Evolutionary conservation across 2,113 vertebrate genomes (phyloP), one percentile per base, ranked within the genome.

Genomic region (Pseudorectes ferrugineus): DNA sequence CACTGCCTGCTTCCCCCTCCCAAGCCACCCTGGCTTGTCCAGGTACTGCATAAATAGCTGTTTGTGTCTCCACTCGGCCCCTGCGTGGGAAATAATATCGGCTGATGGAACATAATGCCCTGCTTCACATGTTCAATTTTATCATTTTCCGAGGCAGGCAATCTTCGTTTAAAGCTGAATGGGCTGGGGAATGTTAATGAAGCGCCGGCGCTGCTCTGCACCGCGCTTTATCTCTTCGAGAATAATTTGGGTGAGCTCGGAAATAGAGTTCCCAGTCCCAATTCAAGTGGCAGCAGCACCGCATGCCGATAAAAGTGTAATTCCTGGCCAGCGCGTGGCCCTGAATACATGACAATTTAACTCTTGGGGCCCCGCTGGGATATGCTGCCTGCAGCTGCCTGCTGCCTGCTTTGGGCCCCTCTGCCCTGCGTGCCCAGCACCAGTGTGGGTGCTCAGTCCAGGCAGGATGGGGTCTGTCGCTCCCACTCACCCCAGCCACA

Each of bases 211-310:
- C 96, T 96, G 93, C 95, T 94, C 94, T 91, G 96, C 92, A 95
- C 94, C 81, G 7, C 6, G 70, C 94, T 96, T 97, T 96, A 97
- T 97, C 97, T 97, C 96, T 95, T 83, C 4, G 55, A 96, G 94
- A 97, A 97, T 97, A 96, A 97, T 96, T 97, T 95, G 97, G 97
- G 96, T 92, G 95, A 97, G 92, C 96, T 92, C 66, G 89, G 95
- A 93, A 96, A 96, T 97, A 97, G 97, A 96, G 94, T 96, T 97
- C 96, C 95, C 93, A 96, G 86, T 96, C 95, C 96, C 96, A 96
- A 97, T 95, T 95, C 96, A 96, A 96, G 95, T 95, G 33, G 87
- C 81, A 7, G 93, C 96, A 96, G 92, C 93, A 84, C 95, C 43
- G 62, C 29, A 42, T 82, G 93, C 93, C 88, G 95, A 97, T 97